Evolutionary conservation across 37 sponge, comb jelly and placozoan species (phyloP).

Genomic region (Oscarella lobularis): DNA sequence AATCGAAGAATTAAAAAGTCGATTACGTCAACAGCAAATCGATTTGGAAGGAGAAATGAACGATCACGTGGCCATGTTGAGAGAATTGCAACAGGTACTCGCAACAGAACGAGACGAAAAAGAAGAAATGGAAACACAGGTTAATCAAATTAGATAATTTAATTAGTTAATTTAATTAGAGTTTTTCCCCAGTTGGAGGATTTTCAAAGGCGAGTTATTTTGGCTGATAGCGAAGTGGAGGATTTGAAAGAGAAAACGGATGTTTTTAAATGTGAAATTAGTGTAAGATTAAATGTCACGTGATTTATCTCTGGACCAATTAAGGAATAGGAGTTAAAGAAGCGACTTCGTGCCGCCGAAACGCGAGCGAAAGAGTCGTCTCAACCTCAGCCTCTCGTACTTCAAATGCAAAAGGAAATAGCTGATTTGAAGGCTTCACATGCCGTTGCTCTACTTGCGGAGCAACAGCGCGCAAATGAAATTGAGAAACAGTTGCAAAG

Average conservation of each 20-base stretch:
- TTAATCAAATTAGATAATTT: conserved; percentile 2
- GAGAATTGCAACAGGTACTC: conserved; percentile 59
- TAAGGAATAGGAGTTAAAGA: background rate
- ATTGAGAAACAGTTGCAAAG: too few relatives aligned
- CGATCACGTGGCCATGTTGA: conserved; percentile 53
- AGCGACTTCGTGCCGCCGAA: background rate
- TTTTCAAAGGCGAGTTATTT: too few relatives aligned
- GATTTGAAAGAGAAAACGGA: too few relatives aligned
- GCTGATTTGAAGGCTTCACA: background rate
- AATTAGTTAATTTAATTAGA: too few relatives aligned
- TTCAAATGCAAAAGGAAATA: background rate
- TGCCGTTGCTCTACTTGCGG: background rate
- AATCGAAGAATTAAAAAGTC: conserved; percentile 1
- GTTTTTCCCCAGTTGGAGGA: too few relatives aligned
- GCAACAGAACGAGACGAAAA: conserved; percentile 24
- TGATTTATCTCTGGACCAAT: background rate
- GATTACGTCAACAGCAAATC: conserved; percentile 28
- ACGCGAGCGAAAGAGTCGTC: background rate
- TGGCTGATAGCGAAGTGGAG: too few relatives aligned
- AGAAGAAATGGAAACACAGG: conserved; percentile 25
- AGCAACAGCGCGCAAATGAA: background rate
- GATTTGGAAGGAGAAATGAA: conserved; percentile 38
- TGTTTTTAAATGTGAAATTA: too few relatives aligned
- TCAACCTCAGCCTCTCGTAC: background rate
- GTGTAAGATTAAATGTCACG: too few relatives aligned